These are phyloP conservation scores for Formica exsecta DNA, from an alignment of 1,140 invertebrate species.

Conservation along the genomic window DNA sequence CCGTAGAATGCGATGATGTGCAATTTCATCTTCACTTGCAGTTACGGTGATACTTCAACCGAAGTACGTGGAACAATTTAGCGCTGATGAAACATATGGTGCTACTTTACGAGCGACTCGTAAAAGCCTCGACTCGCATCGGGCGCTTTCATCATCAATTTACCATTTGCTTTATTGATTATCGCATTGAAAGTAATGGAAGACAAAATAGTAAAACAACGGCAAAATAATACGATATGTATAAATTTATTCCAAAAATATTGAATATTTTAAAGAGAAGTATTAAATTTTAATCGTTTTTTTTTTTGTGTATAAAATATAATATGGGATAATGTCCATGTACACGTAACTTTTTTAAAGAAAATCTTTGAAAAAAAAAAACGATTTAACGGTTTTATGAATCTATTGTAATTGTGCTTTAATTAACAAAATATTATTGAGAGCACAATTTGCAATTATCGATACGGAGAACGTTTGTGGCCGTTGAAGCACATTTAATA, in stretches of 20 bases:
- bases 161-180: not conserved
- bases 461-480: constrained; percentile 9
- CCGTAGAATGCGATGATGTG: not conserved
- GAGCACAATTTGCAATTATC: constrained; percentile 5
- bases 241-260: constrained; percentile 13
- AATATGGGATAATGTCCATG: not conserved
- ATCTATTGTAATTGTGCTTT: constrained; percentile 27
- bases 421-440: constrained; percentile 3
- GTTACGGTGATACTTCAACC: constrained; percentile 34
- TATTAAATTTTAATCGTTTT: not conserved
- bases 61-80: not conserved
- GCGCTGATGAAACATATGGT: not conserved
- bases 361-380: constrained; percentile 13
- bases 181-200: not conserved
- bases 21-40: constrained; percentile 36
- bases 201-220: not conserved
- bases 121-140: constrained; percentile 22
- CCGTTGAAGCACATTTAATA: not conserved
- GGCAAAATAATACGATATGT: not conserved
- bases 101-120: constrained; percentile 35
- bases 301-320: not conserved
- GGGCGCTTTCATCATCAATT: constrained; percentile 16
- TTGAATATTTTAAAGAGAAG: not conserved
- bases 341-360: not conserved
- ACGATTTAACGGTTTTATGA: not conserved